Base-by-base conservation (phyloP, 2,113 vertebrate species). In the Polypterus senegalus region DNA sequence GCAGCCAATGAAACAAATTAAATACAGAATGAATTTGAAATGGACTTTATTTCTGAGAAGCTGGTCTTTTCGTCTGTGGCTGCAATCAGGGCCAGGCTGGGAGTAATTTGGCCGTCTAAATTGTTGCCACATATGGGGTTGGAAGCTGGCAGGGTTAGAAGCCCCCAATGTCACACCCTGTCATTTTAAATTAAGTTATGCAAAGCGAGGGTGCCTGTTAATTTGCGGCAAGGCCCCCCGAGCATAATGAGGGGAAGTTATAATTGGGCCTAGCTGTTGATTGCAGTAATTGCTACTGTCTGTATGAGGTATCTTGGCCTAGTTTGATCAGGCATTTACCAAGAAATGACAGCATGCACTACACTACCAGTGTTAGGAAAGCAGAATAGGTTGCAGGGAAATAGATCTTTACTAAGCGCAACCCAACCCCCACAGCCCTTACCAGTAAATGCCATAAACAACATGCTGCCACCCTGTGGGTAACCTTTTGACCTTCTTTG, bases 241-340 rank as follows among this genome's bases (percentile, higher is more conserved):
- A 83, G 87, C 79, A 87, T 86, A 87, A 88, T 85, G 84, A 90
- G 89, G 88, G 89, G 90, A 92, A 89, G 86, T 82, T 77, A 77
- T 95, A 97, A 98, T 97, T 97, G 96, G 90, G 89, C 89, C 92
- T 90, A 94, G 89, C 91, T 87, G 89, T 92, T 96, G 93, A 97
- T 95, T 93, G 88, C 74, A 79, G 89, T 96, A 97, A 97, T 97
- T 97, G 90, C 90, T 90, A 86, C 91, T 96, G 90, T 93, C 92
- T 92, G 82, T 85, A 80, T 76, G 77, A 76, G 76, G 70, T 78
- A 77, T 76, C 74, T 48, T 51, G 67, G 73, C 63, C 70, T 67
- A 49, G 69, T 66, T 63, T 69, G 69, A 61, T 46, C 61, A 66
- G 68, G 65, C 73, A 57, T 62, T 69, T 67, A 67, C 69, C 61